Base-by-base conservation (phyloP, 2,797 vertebrate species). In the Hypotaenidia philippensis region DNA sequence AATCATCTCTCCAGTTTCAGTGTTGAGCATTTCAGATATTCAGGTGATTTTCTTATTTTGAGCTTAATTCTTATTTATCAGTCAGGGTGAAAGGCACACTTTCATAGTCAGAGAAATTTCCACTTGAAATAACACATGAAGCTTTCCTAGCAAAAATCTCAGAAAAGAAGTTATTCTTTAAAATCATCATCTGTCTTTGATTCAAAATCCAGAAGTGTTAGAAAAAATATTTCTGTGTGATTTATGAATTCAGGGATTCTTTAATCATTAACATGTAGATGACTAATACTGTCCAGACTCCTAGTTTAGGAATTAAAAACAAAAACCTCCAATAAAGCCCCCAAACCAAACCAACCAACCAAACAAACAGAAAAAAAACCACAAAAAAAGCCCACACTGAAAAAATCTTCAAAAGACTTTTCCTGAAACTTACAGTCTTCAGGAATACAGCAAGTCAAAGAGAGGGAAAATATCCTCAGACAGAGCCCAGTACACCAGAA, bases 251-350 rank as follows among this genome's bases (percentile, higher is more conserved):
- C 70, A 79, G 78, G 59, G 82, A 83, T 87, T 92, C 88, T 94
- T 96, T 90, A 56, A 89, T 83, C 83, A 89, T 92, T 91, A 96
- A 94, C 21, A 18, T 78, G 91, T 84, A 91, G 90, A 60, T 81
- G 64, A 91, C 77, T 64, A 95, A 94, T 94, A 92, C 55, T 72
- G 32, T 84, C 44, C 40, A 86, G 40, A 60, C 29, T 82, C 21
- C 41, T 64, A 76, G 36, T 87, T 94, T 50, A 60, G 47, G 47
- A 81, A 53, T 50, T 72, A 15, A 56, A 25, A 7, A 17, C 5
- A 27, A 52, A 49, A 27, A 52, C 21, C 36, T 36, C 36, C 36
- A 36, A 10, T 36, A 36, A 11, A 36, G 10, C 36, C 36, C 36
- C 34, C 34, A 34, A 34, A 34, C 34, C 34, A 34, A 34, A 34